phyloP scores from a whole-genome alignment of 2,113 vertebrate genomes.

The Delphinapterus leucas region DNA sequence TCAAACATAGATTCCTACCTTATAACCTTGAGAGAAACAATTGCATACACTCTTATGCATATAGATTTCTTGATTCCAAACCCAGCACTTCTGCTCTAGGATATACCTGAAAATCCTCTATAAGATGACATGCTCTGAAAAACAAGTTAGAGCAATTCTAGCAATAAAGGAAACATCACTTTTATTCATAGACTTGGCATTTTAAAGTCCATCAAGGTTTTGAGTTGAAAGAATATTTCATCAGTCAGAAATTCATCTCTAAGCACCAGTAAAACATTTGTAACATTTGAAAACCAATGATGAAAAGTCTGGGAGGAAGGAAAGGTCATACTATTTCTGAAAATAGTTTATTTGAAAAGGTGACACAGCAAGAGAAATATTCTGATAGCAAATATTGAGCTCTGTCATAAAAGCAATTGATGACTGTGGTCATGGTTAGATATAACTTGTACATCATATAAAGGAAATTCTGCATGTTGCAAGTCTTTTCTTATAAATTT shows the following conservation, averaged over 20 bases:
- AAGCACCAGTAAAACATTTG: background rate
- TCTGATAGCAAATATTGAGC: background rate
- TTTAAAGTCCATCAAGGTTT: conserved; percentile 33
- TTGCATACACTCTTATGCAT: background rate
- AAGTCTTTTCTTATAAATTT: background rate
- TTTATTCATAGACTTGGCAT: background rate
- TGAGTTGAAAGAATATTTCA: background rate
- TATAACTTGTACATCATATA: background rate
- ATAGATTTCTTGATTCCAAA: background rate
- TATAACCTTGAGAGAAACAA: background rate
- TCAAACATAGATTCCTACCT: background rate
- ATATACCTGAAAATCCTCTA: background rate
- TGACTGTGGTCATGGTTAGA: background rate
- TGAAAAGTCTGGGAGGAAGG: conserved; percentile 14
- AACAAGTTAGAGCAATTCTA: conserved; percentile 8
- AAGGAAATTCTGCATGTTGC: background rate
- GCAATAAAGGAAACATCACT: background rate
- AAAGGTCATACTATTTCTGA: conserved; percentile 41
- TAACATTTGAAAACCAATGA: background rate
- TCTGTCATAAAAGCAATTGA: background rate
- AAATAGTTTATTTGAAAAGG: conserved; percentile 40
- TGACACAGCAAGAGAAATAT: background rate
- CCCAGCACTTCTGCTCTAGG: background rate
- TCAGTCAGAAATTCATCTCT: background rate
- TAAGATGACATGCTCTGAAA: background rate